Evolutionary conservation across 2,113 vertebrate species (phyloP).

Genomic region (Trinectes maculatus): DNA sequence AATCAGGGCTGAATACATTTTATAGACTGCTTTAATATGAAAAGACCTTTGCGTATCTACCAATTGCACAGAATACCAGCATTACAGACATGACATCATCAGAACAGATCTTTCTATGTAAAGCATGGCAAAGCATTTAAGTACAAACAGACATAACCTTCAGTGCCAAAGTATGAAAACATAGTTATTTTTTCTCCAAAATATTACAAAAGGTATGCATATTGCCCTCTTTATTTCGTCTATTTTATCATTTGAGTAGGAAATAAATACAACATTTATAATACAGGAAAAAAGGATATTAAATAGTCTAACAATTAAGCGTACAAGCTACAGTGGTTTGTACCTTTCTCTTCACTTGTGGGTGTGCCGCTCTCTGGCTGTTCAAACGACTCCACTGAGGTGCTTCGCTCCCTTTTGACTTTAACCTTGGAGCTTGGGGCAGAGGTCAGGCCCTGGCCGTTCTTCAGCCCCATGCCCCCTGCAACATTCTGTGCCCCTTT

Average conservation of each 20-base stretch:
- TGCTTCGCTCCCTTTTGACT: conserved; percentile 96
- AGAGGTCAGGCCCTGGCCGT: conserved; percentile 88
- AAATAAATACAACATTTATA: conserved; percentile 6
- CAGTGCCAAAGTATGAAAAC: not conserved
- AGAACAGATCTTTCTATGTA: not conserved
- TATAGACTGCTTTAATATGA: not conserved
- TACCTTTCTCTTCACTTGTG: conserved; percentile 94
- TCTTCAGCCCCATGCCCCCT: conserved; percentile 97
- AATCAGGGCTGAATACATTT: conserved; percentile 5
- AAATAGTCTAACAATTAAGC: not conserved
- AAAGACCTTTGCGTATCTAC: not conserved
- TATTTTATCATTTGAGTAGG: not conserved
- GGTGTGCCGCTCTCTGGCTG: conserved; percentile 95
- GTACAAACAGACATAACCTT: not conserved
- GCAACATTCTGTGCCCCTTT: conserved; percentile 89
- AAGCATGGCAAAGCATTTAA: not conserved
- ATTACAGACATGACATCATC: not conserved
- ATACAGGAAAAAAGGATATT: not conserved
- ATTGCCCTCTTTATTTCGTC: not conserved
- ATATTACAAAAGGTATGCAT: not conserved
- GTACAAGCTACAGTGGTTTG: not conserved
- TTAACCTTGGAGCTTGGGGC: conserved; percentile 96
- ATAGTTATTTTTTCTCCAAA: not conserved
- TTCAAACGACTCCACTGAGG: conserved; percentile 96
- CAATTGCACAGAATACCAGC: not conserved